Evolutionary conservation across 2,113 vertebrate genomes (phyloP), one percentile per base, ranked within the genome.

Genomic region (Rhea americana): DNA sequence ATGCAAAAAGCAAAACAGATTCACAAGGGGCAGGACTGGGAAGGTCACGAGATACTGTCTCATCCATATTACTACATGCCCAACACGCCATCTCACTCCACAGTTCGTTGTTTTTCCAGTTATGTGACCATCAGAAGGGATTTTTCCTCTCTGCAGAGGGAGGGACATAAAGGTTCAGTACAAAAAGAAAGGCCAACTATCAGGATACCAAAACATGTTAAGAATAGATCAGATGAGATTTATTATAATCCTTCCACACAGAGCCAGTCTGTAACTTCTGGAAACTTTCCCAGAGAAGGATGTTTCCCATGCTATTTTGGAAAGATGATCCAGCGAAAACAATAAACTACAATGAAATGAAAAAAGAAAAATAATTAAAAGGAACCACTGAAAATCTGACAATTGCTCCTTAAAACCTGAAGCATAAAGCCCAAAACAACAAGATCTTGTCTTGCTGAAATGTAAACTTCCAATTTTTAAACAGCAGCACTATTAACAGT

Each of bases 91-190:
- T 14, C 51, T 61, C 51, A 16, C 11, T 53, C 37, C 51, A 25
- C 21, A 62, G 32, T 1, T 18, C 41, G 17, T 0, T 2, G 3
- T 28, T 62, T 84, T 1, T 43, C 18, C 79, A 71, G 61, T 39
- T 30, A 70, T 18, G 18, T 22, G 41, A 28, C 25, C 37, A 41
- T 24, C 62, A 63, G 24, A 28, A 30, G 55, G 30, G 62, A 18
- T 63, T 63, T 41, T 59, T 37, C 26, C 26, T 37, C 61, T 63
- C 37, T 5, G 55, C 30, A 32, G 55, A 30, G 35, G 35, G 35
- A 35, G 35, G 35, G 28, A 58, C 55, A 32, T 45, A 45, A 58
- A 58, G 32, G 28, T 28, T 58, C 55, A 32, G 55, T 16, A 58
- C 55, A 58, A 50, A 50, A 30, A 58, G 55, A 19, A 58, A 58